Conservation (phyloP, 2,888 invertebrate genomes). For the Glyphotaelius pellucidus region DNA sequence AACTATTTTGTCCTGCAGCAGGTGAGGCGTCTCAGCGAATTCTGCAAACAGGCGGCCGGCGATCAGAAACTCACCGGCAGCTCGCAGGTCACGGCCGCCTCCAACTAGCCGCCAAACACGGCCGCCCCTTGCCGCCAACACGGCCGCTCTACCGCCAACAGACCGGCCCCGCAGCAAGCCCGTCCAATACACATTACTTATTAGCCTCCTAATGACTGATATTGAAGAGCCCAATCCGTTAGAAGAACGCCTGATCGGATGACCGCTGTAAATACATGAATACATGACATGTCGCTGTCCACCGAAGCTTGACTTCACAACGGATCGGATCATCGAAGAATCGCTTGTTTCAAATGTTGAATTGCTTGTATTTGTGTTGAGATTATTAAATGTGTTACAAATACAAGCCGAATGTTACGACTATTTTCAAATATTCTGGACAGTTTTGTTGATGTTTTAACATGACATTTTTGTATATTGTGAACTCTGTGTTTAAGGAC, state of each 20-base stretch:
- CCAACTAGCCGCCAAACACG: conserved; percentile 54
- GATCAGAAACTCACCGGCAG: conserved; percentile 60
- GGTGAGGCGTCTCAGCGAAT: conserved; percentile 67
- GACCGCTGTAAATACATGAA: not conserved
- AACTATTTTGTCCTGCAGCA: conserved; percentile 40
- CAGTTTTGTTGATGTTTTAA: not conserved
- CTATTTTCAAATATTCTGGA: not conserved
- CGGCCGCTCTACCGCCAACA: not conserved
- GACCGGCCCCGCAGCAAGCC: not conserved
- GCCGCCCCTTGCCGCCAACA: not conserved
- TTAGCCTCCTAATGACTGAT: conserved; percentile 38
- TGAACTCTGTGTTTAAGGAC: not conserved
- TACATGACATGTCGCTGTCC: not conserved
- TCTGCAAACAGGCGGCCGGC: conserved; percentile 69
- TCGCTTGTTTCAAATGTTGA: not conserved
- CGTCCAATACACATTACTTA: conserved; percentile 35
- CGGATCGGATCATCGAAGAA: not conserved
- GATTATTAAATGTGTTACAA: not conserved
- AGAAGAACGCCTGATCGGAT: not conserved
- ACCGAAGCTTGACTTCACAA: not conserved
- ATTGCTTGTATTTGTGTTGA: conserved; percentile 2
- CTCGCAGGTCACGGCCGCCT: conserved; percentile 64
- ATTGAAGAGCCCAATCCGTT: conserved; percentile 10
- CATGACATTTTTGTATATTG: not conserved
- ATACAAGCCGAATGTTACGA: not conserved